Base-by-base conservation (phyloP, 2,797 vertebrate species). In the Limnodromus scolopaceus region DNA sequence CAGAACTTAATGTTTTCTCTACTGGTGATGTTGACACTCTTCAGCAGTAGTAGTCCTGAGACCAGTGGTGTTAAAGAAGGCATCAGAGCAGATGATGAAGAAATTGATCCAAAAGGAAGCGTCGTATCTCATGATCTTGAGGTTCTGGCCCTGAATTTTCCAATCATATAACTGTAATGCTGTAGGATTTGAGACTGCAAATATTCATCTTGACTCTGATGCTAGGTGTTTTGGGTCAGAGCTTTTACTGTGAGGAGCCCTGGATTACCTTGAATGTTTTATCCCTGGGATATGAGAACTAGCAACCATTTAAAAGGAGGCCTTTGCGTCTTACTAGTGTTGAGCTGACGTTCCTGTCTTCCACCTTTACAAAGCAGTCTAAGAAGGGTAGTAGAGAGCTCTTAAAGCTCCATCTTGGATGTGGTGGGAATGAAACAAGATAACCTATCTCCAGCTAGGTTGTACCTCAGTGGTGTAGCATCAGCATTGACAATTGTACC, bases 1-100 rank as follows among this genome's bases (percentile, higher is more conserved):
- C 36, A 82, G 60, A 81, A 41, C 17, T 20, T 55, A 7, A 13
- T 16, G 6, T 38, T 92, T 17, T 81, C 6, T 80, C 19, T 83
- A 3, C 41, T 57, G 38, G 23, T 78, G 66, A 46, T 63, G 34
- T 8, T 71, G 45, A 49, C 43, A 76, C 18, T 18, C 34, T 43
- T 69, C 43, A 63, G 24, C 23, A 30, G 0, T 34, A n/a, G 8
- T 32, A 60, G 36, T 72, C 15, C 17, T 48, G 68, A 91, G 43
- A 45, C 58, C 0, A 3, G 0, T 68, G 19, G 4, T 27, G 8
- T 84, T 61, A 77, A 30, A 0, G 0, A 6, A 23, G 18, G 13
- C 38, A 48, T 65, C 46, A 7, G 34, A 61, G 46, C 34, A 78
- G 45, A 13, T 36, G n/a, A 39, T 61, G 54, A 78, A 78, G 46